Base-by-base conservation (phyloP, 2,797 vertebrate genomes). In the Etheostoma perlongum region DNA sequence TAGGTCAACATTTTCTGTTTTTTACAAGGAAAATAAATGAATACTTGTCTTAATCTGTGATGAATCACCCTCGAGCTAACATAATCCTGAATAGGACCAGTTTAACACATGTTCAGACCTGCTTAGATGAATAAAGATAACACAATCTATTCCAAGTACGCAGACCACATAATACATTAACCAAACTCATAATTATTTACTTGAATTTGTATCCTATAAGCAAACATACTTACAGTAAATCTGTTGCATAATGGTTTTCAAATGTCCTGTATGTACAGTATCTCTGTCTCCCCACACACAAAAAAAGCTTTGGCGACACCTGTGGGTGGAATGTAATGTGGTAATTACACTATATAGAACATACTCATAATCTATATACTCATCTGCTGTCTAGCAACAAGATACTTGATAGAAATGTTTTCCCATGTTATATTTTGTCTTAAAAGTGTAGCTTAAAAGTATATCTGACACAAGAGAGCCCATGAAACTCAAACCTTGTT, bases 281-380 rank as follows among this genome's bases (percentile, higher is more conserved):
- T 71, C 40, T 13, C 30, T 13, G 23, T 13, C 64, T 63, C 5
- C 23, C 7, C 30, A 13, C 19, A 18, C 30, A 23, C 19, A 14
- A 36, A 52, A 81, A 59, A 62, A 61, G 53, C 79, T 86, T 84
- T 88, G 76, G 90, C 52, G 90, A 91, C 93, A 83, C 82, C 93
- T 91, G 78, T 82, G 49, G 91, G 89, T 71, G 53, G 33, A 66
- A 55, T 54, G 49, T 1, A 27, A 47, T 0, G 9, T 53, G 42
- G 25, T 19, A 40, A 15, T 51, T 49, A 14, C 23, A 2, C 10
- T 9, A 19, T 52, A 21, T 9, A 8, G 42, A 59, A 53, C 18
- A 13, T 44, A 66, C 48, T 33, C 13, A 12, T 46, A 4, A 52
- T n/a, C 27, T 27, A 27, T 27, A 27, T 27, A 4, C 27, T 27